phyloP scores from a whole-genome alignment of 2,113 vertebrate genomes.

The Lycaon pictus region DNA sequence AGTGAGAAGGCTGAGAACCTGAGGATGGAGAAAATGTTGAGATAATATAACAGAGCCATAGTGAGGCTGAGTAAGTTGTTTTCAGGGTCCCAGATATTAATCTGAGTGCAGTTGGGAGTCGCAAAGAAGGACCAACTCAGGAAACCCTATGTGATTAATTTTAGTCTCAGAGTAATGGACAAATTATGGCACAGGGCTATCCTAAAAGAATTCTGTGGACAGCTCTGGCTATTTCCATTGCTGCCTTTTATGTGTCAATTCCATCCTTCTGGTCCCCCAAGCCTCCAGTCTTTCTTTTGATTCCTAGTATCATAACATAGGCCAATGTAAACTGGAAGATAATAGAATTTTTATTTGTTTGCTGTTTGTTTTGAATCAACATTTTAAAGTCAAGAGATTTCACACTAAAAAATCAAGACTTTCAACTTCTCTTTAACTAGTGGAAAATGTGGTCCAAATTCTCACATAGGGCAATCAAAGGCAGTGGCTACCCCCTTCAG shows the following conservation, averaged over 20 bases:
- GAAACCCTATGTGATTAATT: neutral
- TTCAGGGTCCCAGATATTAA: neutral
- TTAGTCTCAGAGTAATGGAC: neutral
- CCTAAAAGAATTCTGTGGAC: neutral
- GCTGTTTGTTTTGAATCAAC: neutral
- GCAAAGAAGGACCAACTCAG: neutral
- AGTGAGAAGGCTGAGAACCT: neutral
- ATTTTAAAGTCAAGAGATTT: slow-evolving; percentile 42
- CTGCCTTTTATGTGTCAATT: neutral
- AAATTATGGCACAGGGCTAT: neutral
- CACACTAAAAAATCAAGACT: slow-evolving; percentile 2
- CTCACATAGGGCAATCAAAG: neutral
- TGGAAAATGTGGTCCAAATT: slow-evolving; percentile 14
- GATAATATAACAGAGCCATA: neutral
- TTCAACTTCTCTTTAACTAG: slow-evolving; percentile 10
- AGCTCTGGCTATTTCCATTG: neutral
- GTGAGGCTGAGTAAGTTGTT: neutral
- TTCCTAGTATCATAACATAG: neutral
- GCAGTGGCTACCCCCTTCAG: neutral
- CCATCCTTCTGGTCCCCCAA: neutral
- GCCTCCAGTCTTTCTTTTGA: neutral
- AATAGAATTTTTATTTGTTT: neutral
- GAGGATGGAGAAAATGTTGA: neutral
- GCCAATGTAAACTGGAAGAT: neutral
- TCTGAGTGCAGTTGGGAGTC: neutral